These are phyloP conservation scores for Drosophila bifasciata DNA, from an alignment of 1,140 invertebrate genomes.

Conservation along the genomic window DNA sequence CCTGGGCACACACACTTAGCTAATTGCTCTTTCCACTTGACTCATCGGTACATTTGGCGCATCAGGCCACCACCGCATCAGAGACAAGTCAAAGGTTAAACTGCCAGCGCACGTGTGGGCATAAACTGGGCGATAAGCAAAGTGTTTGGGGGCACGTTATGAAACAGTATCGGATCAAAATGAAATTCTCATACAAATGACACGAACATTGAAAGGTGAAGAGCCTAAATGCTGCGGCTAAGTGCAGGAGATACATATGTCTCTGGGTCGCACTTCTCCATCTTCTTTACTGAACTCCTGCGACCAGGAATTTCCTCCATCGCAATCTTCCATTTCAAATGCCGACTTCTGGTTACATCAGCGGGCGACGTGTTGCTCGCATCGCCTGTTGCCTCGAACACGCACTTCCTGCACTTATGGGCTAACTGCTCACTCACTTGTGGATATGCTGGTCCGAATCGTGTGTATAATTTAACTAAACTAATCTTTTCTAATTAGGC, in stretches of 20 bases:
- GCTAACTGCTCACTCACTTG: slow-evolving; percentile 25
- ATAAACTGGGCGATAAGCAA: slow-evolving; percentile 24
- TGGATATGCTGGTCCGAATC: slow-evolving; percentile 33
- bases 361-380: neutral
- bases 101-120: slow-evolving; percentile 24
- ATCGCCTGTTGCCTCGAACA: neutral
- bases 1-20: too few species aligned
- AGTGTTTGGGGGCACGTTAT: slow-evolving; percentile 10
- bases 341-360: slow-evolving; percentile 46
- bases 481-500: slow-evolving; percentile 27
- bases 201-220: too few species aligned
- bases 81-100: slow-evolving; percentile 28
- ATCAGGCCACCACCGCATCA: too few species aligned
- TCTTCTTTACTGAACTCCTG: slow-evolving; percentile 15
- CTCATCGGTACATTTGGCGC: too few species aligned
- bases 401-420: too few species aligned
- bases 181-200: too few species aligned
- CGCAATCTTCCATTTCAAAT: slow-evolving; percentile 3
- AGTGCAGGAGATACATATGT: neutral
- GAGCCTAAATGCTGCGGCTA: too few species aligned
- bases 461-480: slow-evolving; percentile 46
- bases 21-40: too few species aligned
- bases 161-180: slow-evolving; percentile 13
- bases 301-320: slow-evolving; percentile 2
- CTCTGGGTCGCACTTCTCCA: neutral